Percentiles rank a stretch among this genome's conserved stretches.
Evolutionary conservation across 2,113 vertebrate genomes (phyloP).

Genomic region (Galemys pyrenaicus): DNA sequence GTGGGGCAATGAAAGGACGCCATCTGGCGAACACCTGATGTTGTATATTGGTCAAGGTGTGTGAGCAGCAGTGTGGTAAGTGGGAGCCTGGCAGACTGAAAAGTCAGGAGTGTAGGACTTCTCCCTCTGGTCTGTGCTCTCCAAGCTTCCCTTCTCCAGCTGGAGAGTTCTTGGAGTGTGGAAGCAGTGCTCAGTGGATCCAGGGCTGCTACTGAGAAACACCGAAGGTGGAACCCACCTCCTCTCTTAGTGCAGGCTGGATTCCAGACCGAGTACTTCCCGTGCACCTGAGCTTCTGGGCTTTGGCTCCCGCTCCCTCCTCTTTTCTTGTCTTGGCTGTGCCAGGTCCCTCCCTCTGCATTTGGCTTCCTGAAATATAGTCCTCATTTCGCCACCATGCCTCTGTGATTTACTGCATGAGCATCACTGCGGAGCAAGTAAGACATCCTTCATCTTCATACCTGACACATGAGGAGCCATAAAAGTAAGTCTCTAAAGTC

Average conservation of each 20-base stretch:
- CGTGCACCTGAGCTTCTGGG: background rate
- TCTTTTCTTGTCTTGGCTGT: fast-evolving
- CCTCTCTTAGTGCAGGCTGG: background rate
- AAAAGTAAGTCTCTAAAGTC: conserved; percentile 78
- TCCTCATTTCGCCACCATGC: background rate
- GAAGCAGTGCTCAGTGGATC: too few relatives aligned
- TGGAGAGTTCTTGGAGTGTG: background rate
- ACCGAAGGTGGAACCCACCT: fast-evolving
- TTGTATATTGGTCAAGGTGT: background rate
- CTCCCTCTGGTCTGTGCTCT: background rate
- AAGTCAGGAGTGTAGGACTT: background rate
- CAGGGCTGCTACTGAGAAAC: background rate
- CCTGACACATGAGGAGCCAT: conserved; percentile 59
- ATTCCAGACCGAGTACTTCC: background rate
- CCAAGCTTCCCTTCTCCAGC: background rate
- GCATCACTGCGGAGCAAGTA: background rate
- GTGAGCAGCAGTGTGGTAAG: background rate
- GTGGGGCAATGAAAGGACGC: background rate
- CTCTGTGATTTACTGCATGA: conserved; percentile 21
- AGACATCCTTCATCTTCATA: conserved; percentile 76
- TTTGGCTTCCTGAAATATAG: conserved; percentile 12
- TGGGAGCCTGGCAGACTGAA: background rate
- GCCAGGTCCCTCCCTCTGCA: background rate
- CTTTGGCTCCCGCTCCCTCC: background rate
- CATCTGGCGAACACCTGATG: background rate